Evolutionary conservation across 2,797 vertebrate species (phyloP).

Genomic region (Acanthurus lineatus): DNA sequence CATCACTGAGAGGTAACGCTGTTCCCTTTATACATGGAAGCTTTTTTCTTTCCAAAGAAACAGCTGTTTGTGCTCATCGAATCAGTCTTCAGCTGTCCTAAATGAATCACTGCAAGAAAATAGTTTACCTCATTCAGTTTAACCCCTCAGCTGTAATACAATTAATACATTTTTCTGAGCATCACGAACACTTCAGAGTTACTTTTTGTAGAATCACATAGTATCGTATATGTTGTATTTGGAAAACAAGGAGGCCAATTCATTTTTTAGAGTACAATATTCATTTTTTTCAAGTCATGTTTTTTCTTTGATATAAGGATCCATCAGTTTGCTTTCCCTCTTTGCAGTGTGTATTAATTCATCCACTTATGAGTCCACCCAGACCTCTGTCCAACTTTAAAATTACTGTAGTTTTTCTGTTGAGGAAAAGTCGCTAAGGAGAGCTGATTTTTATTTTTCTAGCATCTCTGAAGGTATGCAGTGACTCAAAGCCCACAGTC

Average conservation of each 20-base stretch:
- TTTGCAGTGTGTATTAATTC: not conserved
- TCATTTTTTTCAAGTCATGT: too few species aligned
- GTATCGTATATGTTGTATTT: too few species aligned
- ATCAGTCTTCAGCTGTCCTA: not conserved
- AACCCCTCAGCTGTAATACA: not conserved
- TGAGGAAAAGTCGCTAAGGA: too few species aligned
- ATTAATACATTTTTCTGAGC: not conserved
- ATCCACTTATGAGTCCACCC: not conserved
- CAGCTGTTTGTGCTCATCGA: constrained; percentile 26
- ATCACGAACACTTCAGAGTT: not conserved
- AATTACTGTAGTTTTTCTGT: not conserved
- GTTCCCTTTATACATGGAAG: too few species aligned
- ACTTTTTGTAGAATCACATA: not conserved
- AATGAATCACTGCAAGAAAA: not conserved
- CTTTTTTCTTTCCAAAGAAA: constrained; percentile 1
- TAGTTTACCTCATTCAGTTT: not conserved
- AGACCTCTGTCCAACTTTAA: not conserved
- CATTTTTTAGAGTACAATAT: not conserved
- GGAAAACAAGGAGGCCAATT: not conserved
- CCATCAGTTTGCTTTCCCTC: too few species aligned
- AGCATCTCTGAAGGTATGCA: constrained; percentile 7
- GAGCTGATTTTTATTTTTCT: not conserved
- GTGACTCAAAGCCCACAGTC: not conserved
- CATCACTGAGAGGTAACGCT: not conserved
- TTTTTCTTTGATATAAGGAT: too few species aligned